phyloP scores from a whole-genome alignment of 1,140 invertebrate genomes.

The Meloidogyne floridensis region DNA sequence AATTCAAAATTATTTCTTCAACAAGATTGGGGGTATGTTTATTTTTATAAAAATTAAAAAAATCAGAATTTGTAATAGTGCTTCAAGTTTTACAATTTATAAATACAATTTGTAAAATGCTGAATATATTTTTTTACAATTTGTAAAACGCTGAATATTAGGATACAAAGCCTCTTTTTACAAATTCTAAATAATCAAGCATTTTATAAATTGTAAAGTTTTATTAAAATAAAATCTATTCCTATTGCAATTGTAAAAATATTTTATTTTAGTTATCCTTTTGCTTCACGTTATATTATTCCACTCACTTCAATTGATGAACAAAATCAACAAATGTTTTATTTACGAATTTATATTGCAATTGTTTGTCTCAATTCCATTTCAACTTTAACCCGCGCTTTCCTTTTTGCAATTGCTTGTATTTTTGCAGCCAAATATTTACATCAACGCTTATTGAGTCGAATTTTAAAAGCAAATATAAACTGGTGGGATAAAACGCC shows the following conservation, averaged over 20 bases:
- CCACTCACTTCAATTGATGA: conserved; percentile 21
- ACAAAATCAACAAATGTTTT: conserved; percentile 47
- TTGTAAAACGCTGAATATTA: too few species aligned
- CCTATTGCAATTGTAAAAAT: too few species aligned
- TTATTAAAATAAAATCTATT: too few species aligned
- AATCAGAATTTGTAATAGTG: too few species aligned
- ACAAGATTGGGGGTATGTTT: conserved; percentile 23
- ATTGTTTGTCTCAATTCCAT: conserved; percentile 81
- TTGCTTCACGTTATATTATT: conserved; percentile 13
- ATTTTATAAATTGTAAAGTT: too few species aligned
- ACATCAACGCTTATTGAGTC: conserved; percentile 78
- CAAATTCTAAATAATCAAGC: not conserved
- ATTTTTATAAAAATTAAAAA: not conserved
- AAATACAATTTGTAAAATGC: not conserved
- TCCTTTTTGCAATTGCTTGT: conserved; percentile 92
- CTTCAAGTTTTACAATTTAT: not conserved
- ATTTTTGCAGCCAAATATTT: conserved; percentile 81
- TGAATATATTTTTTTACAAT: too few species aligned
- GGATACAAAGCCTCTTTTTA: too few species aligned
- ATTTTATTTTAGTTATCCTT: conserved; percentile 36
- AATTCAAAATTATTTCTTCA: not conserved
- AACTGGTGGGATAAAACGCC: conserved; percentile 87
- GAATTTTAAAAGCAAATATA: conserved; percentile 82
- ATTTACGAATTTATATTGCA: conserved; percentile 78
- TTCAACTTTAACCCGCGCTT: conserved; percentile 84